Evolutionary conservation across 2,113 vertebrate species (phyloP).

Genomic region (Sorex araneus): DNA sequence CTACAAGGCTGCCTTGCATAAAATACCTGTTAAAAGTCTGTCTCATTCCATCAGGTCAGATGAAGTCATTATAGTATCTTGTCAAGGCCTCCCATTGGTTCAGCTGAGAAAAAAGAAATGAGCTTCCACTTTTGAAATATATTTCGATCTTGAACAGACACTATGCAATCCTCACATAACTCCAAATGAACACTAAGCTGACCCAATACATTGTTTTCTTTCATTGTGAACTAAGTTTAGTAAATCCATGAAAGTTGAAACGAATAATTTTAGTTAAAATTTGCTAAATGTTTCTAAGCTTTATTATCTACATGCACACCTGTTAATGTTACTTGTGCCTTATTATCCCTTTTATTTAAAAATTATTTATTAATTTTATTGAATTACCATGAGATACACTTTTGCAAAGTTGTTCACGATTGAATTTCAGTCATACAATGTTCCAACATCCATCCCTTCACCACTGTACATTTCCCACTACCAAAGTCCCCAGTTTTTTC

Average conservation of each 20-base stretch:
- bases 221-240: constrained; percentile 30
- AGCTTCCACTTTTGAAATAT: constrained; percentile 45
- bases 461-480: too few species aligned
- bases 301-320: not conserved
- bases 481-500: too few species aligned
- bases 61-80: constrained; percentile 1
- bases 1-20: not conserved
- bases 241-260: constrained; percentile 23
- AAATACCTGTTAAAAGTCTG: not conserved
- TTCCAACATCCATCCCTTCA: too few species aligned
- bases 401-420: too few species aligned
- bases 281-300: constrained; percentile 19
- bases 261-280: constrained; percentile 40
- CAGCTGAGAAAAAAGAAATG: constrained; percentile 53
- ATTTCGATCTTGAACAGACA: constrained; percentile 36
- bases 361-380: too few species aligned
- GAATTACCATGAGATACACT: too few species aligned
- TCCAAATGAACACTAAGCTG: constrained; percentile 17
- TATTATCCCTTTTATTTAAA: too few species aligned
- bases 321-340: not conserved
- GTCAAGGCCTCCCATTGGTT: not conserved
- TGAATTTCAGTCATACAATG: too few species aligned
- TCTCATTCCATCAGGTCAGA: not conserved
- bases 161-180: not conserved
- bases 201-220: not conserved